Percentiles rank a stretch among this genome's conserved stretches.
phyloP scores from a whole-genome alignment of 2,797 vertebrate species.

The Micrastur ruficollis region DNA sequence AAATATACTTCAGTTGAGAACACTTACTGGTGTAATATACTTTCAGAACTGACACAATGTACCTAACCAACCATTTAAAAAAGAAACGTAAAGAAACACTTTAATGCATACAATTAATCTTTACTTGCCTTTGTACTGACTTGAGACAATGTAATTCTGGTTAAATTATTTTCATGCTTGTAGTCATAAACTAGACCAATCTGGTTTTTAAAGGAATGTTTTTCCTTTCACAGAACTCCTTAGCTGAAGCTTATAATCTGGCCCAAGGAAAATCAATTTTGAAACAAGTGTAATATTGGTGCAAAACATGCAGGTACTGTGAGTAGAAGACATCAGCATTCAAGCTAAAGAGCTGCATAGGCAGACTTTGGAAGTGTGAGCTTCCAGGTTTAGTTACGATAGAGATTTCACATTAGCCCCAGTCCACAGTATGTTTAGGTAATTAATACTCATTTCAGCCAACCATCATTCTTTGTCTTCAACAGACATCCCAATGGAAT shows the following conservation, averaged over 20 bases:
- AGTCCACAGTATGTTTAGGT: neutral
- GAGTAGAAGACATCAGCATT: fast-evolving
- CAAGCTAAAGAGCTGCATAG: neutral
- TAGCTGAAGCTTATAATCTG: neutral
- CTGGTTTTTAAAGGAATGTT: neutral
- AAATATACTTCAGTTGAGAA: neutral
- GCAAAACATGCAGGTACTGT: neutral
- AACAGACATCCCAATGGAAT: conserved; percentile 14
- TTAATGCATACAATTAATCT: neutral
- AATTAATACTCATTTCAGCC: conserved; percentile 21
- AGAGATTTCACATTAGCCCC: neutral
- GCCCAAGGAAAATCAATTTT: neutral
- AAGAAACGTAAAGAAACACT: neutral
- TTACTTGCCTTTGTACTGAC: neutral
- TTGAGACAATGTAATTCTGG: neutral
- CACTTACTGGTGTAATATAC: neutral
- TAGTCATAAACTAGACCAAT: neutral
- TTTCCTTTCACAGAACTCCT: neutral
- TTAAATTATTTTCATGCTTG: neutral
- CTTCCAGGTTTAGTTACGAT: neutral
- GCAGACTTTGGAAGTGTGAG: neutral
- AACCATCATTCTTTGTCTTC: conserved; percentile 28
- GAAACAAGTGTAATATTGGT: neutral
- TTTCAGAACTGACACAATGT: neutral
- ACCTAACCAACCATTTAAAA: neutral